Base-by-base conservation (phyloP, 2,888 invertebrate species). In the Caenorhabditis panamensis region DNA sequence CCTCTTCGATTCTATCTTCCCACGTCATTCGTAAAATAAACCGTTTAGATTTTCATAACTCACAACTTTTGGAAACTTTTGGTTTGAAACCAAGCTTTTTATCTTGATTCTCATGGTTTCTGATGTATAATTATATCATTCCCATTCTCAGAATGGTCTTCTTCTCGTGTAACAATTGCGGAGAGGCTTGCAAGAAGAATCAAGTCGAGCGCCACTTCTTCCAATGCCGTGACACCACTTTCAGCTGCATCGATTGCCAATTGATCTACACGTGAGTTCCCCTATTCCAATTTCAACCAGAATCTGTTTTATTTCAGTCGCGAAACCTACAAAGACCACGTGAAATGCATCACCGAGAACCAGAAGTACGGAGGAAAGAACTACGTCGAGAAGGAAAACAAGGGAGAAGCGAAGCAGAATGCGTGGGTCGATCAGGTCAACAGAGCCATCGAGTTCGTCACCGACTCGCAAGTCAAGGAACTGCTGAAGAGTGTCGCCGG, bases 241-340 rank as follows among this genome's bases (percentile, higher is more conserved):
- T 96, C 54, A 95, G 96, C 0, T 97, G 97, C 92, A 95, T 97
- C 91, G 97, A 97, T 91, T 97, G 97, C 91, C 94, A 95, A 63
- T 95, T 95, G 92, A 96, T 96, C 92, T 97, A 95, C 92, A 83
- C 82, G 87, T 87, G 26, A 66, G 82, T 41, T 49, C 61, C 58
- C n/a, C 31, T 41, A 2, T 18, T 18, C 18, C n/a, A n/a, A 51
- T 9, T 28, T 47, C 58, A n/a, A 36, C 18, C 20, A 4, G 13
- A 49, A 44, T 26, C 11, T 8, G 11, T 9, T 13, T 51, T 24
- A 41, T 77, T 97, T 95, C 92, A 77, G 95, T 88, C 95, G 94
- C 0, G 94, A 95, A 76, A 94, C 94, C 13, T 96, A 95, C 92
- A 93, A 93, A 53, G 92, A 92, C 0, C 96, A 96, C 91, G 94